A percentile compares a stretch with the other conserved stretches of the same genome.
These are phyloP conservation scores for Hydrocynus forskahlii DNA, from an alignment of 2,797 vertebrate species.

Conservation along the genomic window DNA sequence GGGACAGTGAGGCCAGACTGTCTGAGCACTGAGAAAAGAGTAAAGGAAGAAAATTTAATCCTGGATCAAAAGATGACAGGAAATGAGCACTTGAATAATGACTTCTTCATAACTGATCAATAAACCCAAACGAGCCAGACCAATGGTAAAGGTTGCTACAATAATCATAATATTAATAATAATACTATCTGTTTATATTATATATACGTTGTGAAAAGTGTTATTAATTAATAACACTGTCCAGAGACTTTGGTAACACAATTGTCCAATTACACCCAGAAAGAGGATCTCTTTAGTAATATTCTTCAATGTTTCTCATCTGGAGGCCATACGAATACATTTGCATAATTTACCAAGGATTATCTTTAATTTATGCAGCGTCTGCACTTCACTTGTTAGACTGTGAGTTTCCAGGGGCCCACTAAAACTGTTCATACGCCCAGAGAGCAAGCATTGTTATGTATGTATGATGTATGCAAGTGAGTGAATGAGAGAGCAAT, in stretches of 20 bases:
- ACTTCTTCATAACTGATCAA: background rate
- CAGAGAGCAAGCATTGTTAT: slow-evolving; percentile 63
- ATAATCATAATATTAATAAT: slow-evolving; percentile 5
- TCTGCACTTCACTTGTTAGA: slow-evolving; percentile 76
- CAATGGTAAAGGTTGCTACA: background rate
- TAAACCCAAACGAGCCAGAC: slow-evolving; percentile 6
- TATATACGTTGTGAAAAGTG: background rate
- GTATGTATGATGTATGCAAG: slow-evolving; percentile 26
- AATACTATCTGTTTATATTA: background rate
- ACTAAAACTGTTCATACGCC: slow-evolving; percentile 69
- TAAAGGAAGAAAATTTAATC: background rate
- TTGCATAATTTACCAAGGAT: slow-evolving; percentile 80
- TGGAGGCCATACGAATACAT: slow-evolving; percentile 72
- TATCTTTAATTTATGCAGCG: slow-evolving; percentile 82
- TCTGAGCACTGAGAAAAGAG: background rate
- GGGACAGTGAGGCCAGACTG: slow-evolving; percentile 36
- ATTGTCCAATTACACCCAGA: slow-evolving; percentile 11
- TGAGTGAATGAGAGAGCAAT: slow-evolving; percentile 4
- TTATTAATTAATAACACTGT: too few species aligned
- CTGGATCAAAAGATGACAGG: background rate
- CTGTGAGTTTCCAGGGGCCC: slow-evolving; percentile 70
- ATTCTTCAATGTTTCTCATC: slow-evolving; percentile 61
- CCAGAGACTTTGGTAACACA: background rate
- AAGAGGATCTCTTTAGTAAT: slow-evolving; percentile 61
- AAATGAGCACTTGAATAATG: background rate